Conservation (phyloP, 1,140 invertebrate species). For the Ladona fulva region DNA sequence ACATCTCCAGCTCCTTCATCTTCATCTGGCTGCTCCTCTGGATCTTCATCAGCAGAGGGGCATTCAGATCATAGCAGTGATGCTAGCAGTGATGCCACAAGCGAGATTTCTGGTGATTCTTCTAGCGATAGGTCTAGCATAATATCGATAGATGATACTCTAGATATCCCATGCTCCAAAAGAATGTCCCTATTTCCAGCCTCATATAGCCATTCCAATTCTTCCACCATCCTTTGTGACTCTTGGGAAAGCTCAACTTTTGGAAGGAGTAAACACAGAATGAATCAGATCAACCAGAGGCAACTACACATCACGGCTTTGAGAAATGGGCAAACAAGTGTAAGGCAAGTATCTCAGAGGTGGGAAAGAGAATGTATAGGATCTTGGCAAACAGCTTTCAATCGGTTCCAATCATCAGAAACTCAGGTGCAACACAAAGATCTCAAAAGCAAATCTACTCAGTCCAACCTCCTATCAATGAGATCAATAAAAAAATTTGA, state of each 20-base stretch:
- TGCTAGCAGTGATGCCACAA: constrained; percentile 41
- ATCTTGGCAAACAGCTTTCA: neutral
- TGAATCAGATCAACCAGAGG: neutral
- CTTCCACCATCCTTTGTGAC: neutral
- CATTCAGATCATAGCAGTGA: constrained; percentile 33
- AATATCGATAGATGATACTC: constrained; percentile 43
- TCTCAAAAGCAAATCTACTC: too few species aligned
- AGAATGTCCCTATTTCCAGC: neutral
- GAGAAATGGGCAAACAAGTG: neutral
- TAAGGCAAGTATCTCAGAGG: neutral
- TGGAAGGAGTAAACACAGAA: neutral
- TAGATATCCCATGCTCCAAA: constrained; percentile 30
- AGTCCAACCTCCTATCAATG: neutral
- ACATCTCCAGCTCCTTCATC: constrained; percentile 23
- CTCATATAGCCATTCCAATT: neutral
- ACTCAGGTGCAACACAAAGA: too few species aligned
- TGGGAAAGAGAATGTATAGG: constrained; percentile 14
- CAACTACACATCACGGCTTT: neutral
- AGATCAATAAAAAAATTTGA: neutral
- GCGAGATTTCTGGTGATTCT: constrained; percentile 47
- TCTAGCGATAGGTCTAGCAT: constrained; percentile 47
- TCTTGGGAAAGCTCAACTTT: neutral
- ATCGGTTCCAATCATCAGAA: neutral
- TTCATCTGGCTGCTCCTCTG: constrained; percentile 30
- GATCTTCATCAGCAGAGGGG: constrained; percentile 26